Conservation (phyloP, 2,113 vertebrate genomes). For the Mohoua ochrocephala region DNA sequence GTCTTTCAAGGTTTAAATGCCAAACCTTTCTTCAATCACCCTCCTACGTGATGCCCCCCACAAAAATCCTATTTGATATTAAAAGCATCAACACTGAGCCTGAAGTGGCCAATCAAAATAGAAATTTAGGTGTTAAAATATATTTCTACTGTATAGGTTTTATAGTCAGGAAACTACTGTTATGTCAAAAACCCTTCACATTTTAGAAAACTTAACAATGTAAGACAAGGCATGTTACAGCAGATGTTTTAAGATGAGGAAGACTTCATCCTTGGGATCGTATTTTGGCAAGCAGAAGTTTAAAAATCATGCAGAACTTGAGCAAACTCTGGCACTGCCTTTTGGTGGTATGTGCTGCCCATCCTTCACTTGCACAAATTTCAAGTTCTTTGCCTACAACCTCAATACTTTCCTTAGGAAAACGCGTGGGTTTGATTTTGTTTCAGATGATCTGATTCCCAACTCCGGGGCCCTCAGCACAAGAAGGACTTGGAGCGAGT, state of each 20-base stretch:
- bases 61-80: neutral
- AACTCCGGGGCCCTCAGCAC: fast-evolving
- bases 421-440: neutral
- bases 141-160: neutral
- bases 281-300: neutral
- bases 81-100: neutral
- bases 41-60: fast-evolving
- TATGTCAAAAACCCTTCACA: neutral
- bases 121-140: neutral
- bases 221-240: neutral
- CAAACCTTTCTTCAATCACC: neutral
- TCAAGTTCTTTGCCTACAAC: neutral
- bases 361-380: neutral
- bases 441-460: neutral
- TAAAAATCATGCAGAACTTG: neutral
- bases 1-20: neutral
- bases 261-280: neutral
- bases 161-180: neutral
- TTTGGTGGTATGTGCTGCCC: neutral
- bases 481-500: neutral
- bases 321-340: neutral
- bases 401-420: neutral
- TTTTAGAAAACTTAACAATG: neutral
- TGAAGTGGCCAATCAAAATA: neutral
- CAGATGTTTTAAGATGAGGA: neutral